Base-by-base conservation (phyloP, 2,888 invertebrate species). In the Hemicrepidius hirtus region DNA sequence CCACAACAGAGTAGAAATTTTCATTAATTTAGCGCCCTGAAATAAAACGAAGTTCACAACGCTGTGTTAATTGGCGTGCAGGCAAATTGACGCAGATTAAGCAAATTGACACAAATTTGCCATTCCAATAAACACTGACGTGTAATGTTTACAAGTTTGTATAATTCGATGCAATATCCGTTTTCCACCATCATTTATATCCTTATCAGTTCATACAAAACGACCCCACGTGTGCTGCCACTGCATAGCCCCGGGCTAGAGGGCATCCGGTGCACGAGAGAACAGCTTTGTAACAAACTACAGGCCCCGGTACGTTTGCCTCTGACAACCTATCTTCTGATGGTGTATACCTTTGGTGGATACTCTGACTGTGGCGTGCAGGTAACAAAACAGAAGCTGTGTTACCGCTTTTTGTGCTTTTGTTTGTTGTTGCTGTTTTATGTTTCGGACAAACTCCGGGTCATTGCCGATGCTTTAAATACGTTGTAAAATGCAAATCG, bases 161-260 rank as follows among this genome's bases (percentile, higher is more conserved):
- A 59, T 60, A 60, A 44, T 16, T 60, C 12, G 41, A 13, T 24
- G 46, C 55, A 59, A 16, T 57, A 57, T 55, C 67, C 57, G 67
- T 67, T 68, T 63, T 44, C 41, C 44, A 44, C 10, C 64, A 49
- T 37, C 50, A 24, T 12, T 50, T 21, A 65, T 65, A 7, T n/a
- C 49, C 28, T 62, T 68, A 68, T 68, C 49, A 24, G 53, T 53
- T 53, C 53, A 20, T 59, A 65, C 24, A 35, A 63, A n/a, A 28
- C 32, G 40, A 44, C 65, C 68, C 46, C 64, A 12, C 7, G 55
- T 49, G 63, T 10, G 68, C 65, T 66, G 66, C 73, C 73, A 73
- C 73, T 73, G 73, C 73, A 73, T 69, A 16, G 68, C 73, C 69
- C n/a, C 21, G 18, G 69, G 69, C 63, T 69, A 55, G 60, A 59